Base-by-base conservation (phyloP, 1,140 invertebrate genomes). In the Pogonomyrmex barbatus region DNA sequence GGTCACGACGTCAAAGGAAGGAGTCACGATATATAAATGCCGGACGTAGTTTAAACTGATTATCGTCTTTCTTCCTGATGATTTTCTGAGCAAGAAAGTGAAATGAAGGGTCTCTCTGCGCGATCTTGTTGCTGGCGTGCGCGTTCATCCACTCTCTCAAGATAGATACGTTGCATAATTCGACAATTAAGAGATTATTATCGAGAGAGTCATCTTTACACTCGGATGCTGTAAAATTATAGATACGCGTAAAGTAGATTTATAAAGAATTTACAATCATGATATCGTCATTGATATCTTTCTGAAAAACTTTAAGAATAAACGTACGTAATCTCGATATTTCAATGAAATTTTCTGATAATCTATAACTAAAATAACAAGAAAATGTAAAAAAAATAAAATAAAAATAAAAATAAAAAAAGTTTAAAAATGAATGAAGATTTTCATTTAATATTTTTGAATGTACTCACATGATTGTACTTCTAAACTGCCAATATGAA, bases 81-180 rank as follows among this genome's bases (percentile, higher is more conserved):
- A 30, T 4, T 68, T 9, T 3, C 3, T 10, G 39, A 54, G 10
- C 36, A 47, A 42, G 33, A 39, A 67, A 58, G 33, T 17, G 56
- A 67, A 2, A 88, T 88, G 86, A 75, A 73, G n/a, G 24, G 2
- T 12, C 9, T 17, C 12, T 86, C 1, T 76, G 47, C 8, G 33
- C 62, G n/a, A 24, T 82, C 24, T 82, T 86, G 4, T 14, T 86
- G 24, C 17, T 65, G 17, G n/a, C 62, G 17, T 88, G 75, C 12
- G 54, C 24, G 2, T 4, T 86, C 1, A 8, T 6, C 3, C n/a
- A 47, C 9, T 60, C 56, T 30, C 10, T 17, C 67, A 63, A 30
- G 9, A 14, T 4, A 75, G 85, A 85, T 86, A 88, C 4, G 47
- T 75, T 45, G 6, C 10, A 33, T 33, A 78, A 52, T 4, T 62